These are phyloP conservation scores for Caiman crocodilus DNA, from an alignment of 2,797 vertebrate genomes.

Conservation along the genomic window DNA sequence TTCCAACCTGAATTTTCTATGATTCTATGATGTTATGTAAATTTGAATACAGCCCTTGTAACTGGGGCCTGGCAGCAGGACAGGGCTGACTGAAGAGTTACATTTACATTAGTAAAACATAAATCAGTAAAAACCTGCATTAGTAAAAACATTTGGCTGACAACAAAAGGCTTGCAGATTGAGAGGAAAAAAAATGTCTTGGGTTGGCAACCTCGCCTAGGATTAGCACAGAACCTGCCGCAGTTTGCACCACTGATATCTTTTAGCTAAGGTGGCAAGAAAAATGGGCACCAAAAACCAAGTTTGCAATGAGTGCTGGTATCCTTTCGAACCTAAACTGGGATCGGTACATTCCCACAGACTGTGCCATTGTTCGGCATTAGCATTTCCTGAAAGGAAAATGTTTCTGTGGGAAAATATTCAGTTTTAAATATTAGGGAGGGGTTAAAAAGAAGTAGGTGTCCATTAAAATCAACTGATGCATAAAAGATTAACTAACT, in stretches of 20 bases:
- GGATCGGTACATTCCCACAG: fast-evolving
- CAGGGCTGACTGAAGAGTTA: too few species aligned
- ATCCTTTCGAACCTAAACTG: neutral
- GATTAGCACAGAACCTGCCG: fast-evolving
- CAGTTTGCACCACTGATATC: neutral
- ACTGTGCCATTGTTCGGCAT: neutral
- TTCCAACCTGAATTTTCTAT: too few species aligned
- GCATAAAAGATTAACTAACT: neutral
- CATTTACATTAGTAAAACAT: too few species aligned
- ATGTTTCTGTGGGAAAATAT: neutral
- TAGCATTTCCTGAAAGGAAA: neutral
- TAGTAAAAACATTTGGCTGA: too few species aligned
- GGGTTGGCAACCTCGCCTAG: too few species aligned
- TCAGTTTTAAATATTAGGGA: too few species aligned
- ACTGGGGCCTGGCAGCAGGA: too few species aligned
- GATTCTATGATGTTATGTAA: too few species aligned
- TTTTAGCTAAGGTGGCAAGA: neutral
- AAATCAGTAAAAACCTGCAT: too few species aligned
- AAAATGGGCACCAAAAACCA: fast-evolving
- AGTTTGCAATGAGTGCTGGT: fast-evolving
- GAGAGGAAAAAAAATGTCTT: too few species aligned
- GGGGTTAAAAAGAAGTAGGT: fast-evolving
- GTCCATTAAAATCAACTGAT: neutral
- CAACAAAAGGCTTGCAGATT: too few species aligned
- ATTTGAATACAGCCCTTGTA: too few species aligned